A percentile compares a stretch with the other conserved stretches of the same genome.
phyloP scores from a whole-genome alignment of 2,888 invertebrate genomes.

The Anoplius nigerrimus region DNA sequence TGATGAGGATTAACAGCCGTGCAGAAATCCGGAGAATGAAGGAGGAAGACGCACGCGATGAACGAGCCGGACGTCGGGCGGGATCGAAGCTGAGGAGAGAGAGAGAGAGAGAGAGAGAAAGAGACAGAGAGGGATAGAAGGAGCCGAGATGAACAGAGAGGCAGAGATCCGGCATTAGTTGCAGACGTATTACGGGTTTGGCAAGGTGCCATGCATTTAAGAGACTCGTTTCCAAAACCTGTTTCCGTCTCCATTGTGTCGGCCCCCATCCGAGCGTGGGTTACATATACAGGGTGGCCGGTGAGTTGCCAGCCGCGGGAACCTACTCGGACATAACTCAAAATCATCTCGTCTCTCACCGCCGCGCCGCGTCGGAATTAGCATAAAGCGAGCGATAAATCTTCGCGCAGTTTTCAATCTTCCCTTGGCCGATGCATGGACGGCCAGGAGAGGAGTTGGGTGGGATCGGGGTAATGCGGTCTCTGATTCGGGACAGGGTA shows the following conservation, averaged over 20 bases:
- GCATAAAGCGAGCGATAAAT: too few species aligned
- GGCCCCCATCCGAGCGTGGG: conserved; percentile 3
- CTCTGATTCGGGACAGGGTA: too few species aligned
- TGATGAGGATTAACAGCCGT: conserved; percentile 53
- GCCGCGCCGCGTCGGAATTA: neutral
- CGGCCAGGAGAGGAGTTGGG: too few species aligned
- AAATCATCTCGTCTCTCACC: too few species aligned
- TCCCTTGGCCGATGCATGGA: too few species aligned
- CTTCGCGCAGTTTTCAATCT: too few species aligned
- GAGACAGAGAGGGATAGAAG: conserved; percentile 9
- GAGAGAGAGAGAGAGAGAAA: conserved; percentile 3
- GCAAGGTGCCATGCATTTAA: conserved; percentile 54
- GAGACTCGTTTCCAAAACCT: conserved; percentile 52
- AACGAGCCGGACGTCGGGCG: conserved; percentile 3
- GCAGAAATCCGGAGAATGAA: conserved; percentile 10
- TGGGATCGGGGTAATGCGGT: too few species aligned
- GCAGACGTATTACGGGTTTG: conserved; percentile 49
- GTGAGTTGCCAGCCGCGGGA: neutral
- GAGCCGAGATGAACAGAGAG: too few species aligned
- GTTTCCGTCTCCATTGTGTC: conserved; percentile 49
- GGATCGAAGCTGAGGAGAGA: conserved; percentile 5
- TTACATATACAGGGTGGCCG: neutral
- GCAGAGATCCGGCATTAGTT: conserved; percentile 34
- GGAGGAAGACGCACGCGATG: neutral
- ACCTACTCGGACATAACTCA: too few species aligned